Evolutionary conservation across 2,888 invertebrate species (phyloP), one percentile per base, ranked within the genome.

Genomic region (Gastrophysa polygoni): DNA sequence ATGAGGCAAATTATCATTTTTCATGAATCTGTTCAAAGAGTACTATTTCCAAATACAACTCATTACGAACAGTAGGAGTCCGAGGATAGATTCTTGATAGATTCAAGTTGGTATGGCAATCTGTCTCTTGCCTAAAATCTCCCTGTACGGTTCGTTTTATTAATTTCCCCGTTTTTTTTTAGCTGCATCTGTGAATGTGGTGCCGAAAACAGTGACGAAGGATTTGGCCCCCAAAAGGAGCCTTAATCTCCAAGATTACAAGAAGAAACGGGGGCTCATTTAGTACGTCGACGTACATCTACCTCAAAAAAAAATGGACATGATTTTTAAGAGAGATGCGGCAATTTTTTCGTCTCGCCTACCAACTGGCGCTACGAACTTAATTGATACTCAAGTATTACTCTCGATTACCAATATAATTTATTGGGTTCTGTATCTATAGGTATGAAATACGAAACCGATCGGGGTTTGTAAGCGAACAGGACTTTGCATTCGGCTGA

Each of bases 241-340:
- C 0, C 83, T 96, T 48, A 96, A 96, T 79, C 83, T 96, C 67
- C 95, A 95, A 77, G 95, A 95, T 79, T 96, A 95, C 82, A 96
- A 96, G 84, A 94, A 95, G 82, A 91, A 95, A 76, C 89, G 95
- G 72, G 95, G 95, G 57, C 89, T 96, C 66, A 95, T 96, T 67
- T 80, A 80, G 78, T 78, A 77, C n/a, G n/a, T 64, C 72, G 67
- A 50, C n/a, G n/a, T n/a, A n/a, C 49, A 43, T 57, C 10, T 60
- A 48, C 58, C 52, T 32, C 38, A n/a, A 38, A 38, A 14, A 38
- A 38, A 38, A 38, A 14, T 11, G 32, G 32, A 32, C 10, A 32
- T 11, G 2, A 10, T 10, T 2, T 32, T 8, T 8, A 38, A 7
- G 38, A 4, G 4, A 14, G 14, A 38, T 4, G 24, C 38, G 11